Percentiles rank a stretch among this genome's conserved stretches.
These are phyloP conservation scores for Xyrichtys novacula DNA, from an alignment of 2,797 vertebrate genomes.

Conservation along the genomic window DNA sequence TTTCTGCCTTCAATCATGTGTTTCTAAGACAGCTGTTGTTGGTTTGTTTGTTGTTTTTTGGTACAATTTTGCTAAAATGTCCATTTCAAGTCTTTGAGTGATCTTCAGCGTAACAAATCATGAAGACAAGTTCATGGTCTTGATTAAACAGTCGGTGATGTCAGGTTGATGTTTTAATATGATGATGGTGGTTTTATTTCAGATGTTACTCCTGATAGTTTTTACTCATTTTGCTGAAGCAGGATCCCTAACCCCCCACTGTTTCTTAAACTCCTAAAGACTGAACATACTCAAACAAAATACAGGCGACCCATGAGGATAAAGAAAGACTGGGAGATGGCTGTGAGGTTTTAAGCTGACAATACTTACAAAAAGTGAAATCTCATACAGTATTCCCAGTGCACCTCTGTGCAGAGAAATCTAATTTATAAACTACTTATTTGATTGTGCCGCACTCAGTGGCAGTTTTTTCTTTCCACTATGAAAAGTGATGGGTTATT, in stretches of 20 bases:
- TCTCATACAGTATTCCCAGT: neutral
- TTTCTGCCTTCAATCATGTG: no score
- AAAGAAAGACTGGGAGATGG: neutral
- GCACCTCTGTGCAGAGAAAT: neutral
- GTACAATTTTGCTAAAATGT: no score
- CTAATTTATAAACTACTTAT: neutral
- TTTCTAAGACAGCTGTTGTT: no score
- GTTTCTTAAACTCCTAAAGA: neutral
- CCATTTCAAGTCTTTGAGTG: no score
- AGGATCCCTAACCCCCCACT: neutral
- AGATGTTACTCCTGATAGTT: neutral
- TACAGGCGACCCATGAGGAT: neutral
- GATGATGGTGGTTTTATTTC: neutral
- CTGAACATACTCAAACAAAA: neutral
- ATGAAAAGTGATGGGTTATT: neutral
- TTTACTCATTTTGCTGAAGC: neutral
- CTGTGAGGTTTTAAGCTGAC: neutral
- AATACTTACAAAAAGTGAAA: neutral
- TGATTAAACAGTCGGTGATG: no score
- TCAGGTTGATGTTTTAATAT: no score
- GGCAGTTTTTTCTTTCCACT: neutral
- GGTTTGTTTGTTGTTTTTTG: no score
- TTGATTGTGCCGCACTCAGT: neutral
- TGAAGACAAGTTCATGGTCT: no score
- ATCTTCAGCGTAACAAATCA: no score